Evolutionary conservation across 2,113 vertebrate species (phyloP).

Genomic region (Oryzias melastigma): DNA sequence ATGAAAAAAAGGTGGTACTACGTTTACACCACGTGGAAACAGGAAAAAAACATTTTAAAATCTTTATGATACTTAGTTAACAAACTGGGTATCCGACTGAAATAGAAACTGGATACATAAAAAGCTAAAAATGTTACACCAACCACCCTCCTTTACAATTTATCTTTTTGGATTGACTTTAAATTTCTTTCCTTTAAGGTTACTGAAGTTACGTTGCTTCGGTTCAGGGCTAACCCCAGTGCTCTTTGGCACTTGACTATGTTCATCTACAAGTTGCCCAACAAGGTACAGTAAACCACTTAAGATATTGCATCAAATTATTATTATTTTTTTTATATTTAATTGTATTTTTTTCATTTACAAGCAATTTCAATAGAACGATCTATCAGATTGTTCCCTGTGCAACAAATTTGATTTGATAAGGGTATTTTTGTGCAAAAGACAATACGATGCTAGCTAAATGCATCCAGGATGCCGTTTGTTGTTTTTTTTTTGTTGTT

Average conservation of each 20-base stretch:
- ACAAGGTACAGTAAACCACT: constrained; percentile 82
- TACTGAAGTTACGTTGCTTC: constrained; percentile 75
- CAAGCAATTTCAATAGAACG: constrained; percentile 49
- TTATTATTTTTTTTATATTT: constrained; percentile 45
- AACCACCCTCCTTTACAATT: constrained; percentile 71
- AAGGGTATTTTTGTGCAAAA: constrained; percentile 58
- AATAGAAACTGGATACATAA: constrained; percentile 50
- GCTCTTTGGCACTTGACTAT: constrained; percentile 79
- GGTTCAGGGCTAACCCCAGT: constrained; percentile 70
- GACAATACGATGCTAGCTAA: constrained; percentile 61
- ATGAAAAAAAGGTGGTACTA: constrained; percentile 24
- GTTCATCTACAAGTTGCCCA: constrained; percentile 75
- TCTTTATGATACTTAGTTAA: constrained; percentile 62
- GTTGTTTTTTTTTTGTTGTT: constrained; percentile 28
- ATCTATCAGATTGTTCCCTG: constrained; percentile 40
- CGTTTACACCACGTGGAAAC: constrained; percentile 31
- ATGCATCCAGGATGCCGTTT: constrained; percentile 52
- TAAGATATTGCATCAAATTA: constrained; percentile 66
- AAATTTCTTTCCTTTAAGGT: constrained; percentile 77
- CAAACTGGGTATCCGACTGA: constrained; percentile 80
- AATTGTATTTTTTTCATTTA: constrained; percentile 39
- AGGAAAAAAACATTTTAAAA: constrained; percentile 24
- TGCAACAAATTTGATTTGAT: constrained; percentile 48
- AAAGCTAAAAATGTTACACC: constrained; percentile 71
- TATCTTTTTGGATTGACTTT: constrained; percentile 73